Evolutionary conservation across 2,888 invertebrate species (phyloP), one percentile per base, ranked within the genome.

Genomic region (Aleiodes leptofemur): DNA sequence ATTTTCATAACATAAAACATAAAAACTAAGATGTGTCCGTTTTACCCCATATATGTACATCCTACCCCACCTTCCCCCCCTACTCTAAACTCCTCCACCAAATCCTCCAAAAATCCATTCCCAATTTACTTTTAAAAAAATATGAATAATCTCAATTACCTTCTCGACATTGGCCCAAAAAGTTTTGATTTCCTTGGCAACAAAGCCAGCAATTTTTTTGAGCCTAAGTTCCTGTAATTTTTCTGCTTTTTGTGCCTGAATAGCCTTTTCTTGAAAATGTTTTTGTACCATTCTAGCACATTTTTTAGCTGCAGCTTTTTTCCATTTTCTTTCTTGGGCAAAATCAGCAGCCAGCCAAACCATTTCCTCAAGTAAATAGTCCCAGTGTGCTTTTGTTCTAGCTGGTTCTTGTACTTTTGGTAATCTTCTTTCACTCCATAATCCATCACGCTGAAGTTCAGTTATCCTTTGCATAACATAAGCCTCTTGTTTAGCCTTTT

Each of bases 111-210:
- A 23, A 69, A 11, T 13, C 0, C 11, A 4, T 50, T 9, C 74
- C 11, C 16, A 13, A 72, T 8, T 66, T 16, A 34, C 29, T 13
- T 38, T 11, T 48, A 72, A 53, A 74, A 56, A 38, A 23, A 23
- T 23, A 34, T 64, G 59, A 66, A 73, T 68, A 34, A 34, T 34
- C 4, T 34, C 34, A 34, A 34, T 76, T 75, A 95, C 94, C 92
- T 98, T 99, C 90, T 98, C 98, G 9, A 98, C 98, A 90, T 97
- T 98, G 4, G 93, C 91, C 99, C 99, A 99, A 90, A 99, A 99
- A 73, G 94, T 95, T 88, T 96, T 94, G 4, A 99, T 94, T 91
- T 98, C 97, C 86, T 96, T 97, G 0, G 99, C 97, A 80, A 98
- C 95, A 83, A 95, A 95, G 0, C 96, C 93, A 4, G 98, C 98